Evolutionary conservation across 2,113 vertebrate species (phyloP).

Genomic region (Emydura subglobosa): DNA sequence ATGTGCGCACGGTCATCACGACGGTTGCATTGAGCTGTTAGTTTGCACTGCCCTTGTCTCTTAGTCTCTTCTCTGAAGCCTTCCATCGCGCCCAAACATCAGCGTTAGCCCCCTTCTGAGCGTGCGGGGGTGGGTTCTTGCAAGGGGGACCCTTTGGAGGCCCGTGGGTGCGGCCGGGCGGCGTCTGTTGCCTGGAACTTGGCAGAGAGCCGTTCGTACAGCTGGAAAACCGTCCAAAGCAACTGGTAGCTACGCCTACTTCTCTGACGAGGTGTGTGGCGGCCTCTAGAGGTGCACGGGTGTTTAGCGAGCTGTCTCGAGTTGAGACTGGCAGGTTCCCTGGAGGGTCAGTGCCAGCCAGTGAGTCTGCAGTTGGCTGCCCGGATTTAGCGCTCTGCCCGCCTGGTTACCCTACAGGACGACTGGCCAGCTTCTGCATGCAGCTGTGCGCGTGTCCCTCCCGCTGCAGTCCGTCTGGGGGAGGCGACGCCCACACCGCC

Average conservation of each 20-base stretch:
- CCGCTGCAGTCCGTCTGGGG: neutral
- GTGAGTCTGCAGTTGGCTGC: neutral
- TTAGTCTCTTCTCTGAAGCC: neutral
- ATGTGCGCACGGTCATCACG: fast-evolving
- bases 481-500: neutral
- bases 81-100: neutral
- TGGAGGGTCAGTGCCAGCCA: neutral
- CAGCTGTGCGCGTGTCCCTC: neutral
- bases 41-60: neutral
- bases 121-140: neutral
- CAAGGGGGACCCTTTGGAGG: neutral
- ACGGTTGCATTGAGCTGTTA: neutral
- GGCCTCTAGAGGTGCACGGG: neutral
- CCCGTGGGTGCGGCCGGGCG: neutral
- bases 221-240: neutral
- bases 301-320: neutral
- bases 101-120: neutral
- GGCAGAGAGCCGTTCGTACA: neutral
- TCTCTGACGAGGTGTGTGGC: neutral
- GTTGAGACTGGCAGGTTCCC: neutral
- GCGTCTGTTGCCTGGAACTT: neutral
- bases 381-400: neutral
- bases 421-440: too few relatives aligned
- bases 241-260: too few relatives aligned
- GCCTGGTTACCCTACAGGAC: neutral